Conservation (phyloP, 1,140 invertebrate genomes). For the Plodia interpunctella region DNA sequence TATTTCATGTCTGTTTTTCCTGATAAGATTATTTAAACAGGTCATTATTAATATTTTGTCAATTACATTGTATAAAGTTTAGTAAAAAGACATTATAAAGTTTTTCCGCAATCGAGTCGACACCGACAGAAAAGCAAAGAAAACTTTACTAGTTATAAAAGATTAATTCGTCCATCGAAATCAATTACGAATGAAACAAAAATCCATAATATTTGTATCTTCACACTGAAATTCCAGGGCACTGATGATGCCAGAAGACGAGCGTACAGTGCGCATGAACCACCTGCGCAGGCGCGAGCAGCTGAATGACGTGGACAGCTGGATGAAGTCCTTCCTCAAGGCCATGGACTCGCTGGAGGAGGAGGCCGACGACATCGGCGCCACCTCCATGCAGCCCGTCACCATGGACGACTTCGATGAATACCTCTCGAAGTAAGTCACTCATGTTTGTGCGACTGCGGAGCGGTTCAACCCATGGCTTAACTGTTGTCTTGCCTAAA, state of each 20-base stretch:
- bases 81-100: too few species aligned
- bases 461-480: too few species aligned
- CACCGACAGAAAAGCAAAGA: not conserved
- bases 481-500: too few species aligned
- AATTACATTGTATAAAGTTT: too few species aligned
- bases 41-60: too few species aligned
- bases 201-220: not conserved
- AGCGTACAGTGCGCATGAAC: slow-evolving; percentile 91
- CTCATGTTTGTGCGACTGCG: too few species aligned
- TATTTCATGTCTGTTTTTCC: too few species aligned
- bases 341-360: slow-evolving; percentile 89
- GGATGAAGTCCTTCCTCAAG: slow-evolving; percentile 92
- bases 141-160: too few species aligned
- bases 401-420: slow-evolving; percentile 93
- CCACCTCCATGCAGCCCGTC: slow-evolving; percentile 89
- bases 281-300: slow-evolving; percentile 88
- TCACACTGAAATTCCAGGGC: slow-evolving; percentile 76
- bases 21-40: too few species aligned
- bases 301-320: slow-evolving; percentile 90
- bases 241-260: slow-evolving; percentile 93
- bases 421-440: slow-evolving; percentile 88
- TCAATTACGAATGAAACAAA: too few species aligned
- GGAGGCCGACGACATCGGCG: slow-evolving; percentile 87
- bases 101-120: too few species aligned
- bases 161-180: too few species aligned